phyloP scores from a whole-genome alignment of 2,888 invertebrate genomes.

The Amphipyra berbera region DNA sequence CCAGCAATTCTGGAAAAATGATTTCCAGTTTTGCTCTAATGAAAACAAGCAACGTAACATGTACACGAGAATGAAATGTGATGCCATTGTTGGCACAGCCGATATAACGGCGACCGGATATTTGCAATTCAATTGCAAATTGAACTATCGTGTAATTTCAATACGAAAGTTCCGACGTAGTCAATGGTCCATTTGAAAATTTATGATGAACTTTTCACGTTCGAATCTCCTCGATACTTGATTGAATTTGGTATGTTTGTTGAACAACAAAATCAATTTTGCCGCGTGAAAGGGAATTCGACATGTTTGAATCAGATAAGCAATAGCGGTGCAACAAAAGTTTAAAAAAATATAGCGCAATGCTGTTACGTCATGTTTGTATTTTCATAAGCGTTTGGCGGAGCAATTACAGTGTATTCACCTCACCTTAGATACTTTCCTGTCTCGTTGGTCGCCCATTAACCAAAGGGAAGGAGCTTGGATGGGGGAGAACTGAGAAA shows the following conservation, averaged over 20 bases:
- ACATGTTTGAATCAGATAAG: conserved; percentile 37
- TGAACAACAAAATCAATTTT: conserved; percentile 39
- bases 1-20: conserved; percentile 45
- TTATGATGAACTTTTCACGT: conserved; percentile 42
- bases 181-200: conserved; percentile 33
- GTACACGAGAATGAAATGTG: conserved; percentile 61
- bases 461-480: conserved; percentile 67
- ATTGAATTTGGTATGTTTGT: conserved; percentile 45
- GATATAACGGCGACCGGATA: conserved; percentile 65
- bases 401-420: conserved; percentile 76
- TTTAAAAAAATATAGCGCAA: conserved; percentile 20
- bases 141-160: conserved; percentile 62
- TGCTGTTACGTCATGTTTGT: conserved; percentile 17
- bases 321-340: conserved; percentile 19
- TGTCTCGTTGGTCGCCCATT: conserved; percentile 68
- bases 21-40: conserved; percentile 48
- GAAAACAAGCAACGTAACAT: conserved; percentile 48
- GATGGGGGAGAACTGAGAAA: conserved; percentile 75
- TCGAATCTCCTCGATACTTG: conserved; percentile 20
- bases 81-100: conserved; percentile 62
- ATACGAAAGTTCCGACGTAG: conserved; percentile 56
- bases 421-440: conserved; percentile 69
- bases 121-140: conserved; percentile 68
- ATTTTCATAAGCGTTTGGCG: conserved; percentile 56
- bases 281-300: conserved; percentile 27